Evolutionary conservation across 1,140 invertebrate genomes (phyloP).

Genomic region (Drosophila nasuta): DNA sequence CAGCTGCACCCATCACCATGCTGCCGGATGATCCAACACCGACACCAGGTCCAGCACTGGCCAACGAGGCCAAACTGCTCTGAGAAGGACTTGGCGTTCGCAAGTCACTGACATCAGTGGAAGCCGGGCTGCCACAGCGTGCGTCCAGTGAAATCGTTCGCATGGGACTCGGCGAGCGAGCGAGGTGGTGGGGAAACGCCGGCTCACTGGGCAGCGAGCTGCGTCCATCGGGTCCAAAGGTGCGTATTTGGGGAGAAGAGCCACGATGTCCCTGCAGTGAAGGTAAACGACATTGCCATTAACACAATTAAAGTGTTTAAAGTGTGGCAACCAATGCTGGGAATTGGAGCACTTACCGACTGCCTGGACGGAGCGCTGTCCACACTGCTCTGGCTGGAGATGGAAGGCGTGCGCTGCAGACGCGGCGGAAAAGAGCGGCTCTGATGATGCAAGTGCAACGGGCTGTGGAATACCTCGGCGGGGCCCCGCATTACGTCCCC

Average conservation of each 20-base stretch:
- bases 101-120: constrained; percentile 76
- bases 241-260: constrained; percentile 91
- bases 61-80: constrained; percentile 87
- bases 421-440: constrained; percentile 85
- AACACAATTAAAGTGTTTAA: background rate
- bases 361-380: constrained; percentile 90
- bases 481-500: constrained; percentile 81
- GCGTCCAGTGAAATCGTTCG: constrained; percentile 91
- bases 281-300: background rate
- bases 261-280: constrained; percentile 87
- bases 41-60: constrained; percentile 71
- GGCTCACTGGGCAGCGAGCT: constrained; percentile 81
- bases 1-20: constrained; percentile 80
- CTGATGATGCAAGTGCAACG: constrained; percentile 83
- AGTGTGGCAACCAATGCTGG: background rate
- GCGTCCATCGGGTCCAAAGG: constrained; percentile 90
- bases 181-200: constrained; percentile 77
- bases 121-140: constrained; percentile 87
- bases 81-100: constrained; percentile 86
- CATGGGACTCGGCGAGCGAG: constrained; percentile 90
- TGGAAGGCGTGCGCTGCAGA: constrained; percentile 89
- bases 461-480: constrained; percentile 78
- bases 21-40: constrained; percentile 41
- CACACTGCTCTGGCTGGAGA: constrained; percentile 92
- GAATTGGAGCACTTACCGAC: constrained; percentile 85